phyloP scores from a whole-genome alignment of 2,113 vertebrate species.

The Pelodiscus sinensis region DNA sequence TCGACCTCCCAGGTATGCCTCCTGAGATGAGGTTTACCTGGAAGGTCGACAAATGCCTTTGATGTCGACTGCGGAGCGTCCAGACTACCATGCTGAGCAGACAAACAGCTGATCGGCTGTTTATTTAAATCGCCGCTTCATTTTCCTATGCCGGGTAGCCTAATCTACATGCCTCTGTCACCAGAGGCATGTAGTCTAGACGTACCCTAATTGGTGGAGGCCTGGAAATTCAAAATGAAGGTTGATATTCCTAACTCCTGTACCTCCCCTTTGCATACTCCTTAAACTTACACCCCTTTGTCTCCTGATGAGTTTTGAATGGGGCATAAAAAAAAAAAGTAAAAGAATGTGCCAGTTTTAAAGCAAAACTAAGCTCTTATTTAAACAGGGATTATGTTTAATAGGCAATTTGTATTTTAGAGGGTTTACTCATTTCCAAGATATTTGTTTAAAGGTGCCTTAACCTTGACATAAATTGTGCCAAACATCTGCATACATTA shows the following conservation, averaged over 20 bases:
- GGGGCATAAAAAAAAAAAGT: conserved; percentile 66
- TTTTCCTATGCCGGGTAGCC: too few relatives aligned
- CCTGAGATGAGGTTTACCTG: too few relatives aligned
- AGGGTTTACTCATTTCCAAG: conserved; percentile 67
- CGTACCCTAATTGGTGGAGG: not conserved
- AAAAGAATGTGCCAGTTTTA: conserved; percentile 72
- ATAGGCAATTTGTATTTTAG: conserved; percentile 68
- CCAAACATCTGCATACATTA: not conserved
- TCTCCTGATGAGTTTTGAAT: conserved; percentile 54
- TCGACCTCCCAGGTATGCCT: too few relatives aligned
- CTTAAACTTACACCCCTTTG: conserved; percentile 34
- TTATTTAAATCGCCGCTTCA: too few relatives aligned
- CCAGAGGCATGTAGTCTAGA: too few relatives aligned
- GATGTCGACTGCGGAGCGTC: too few relatives aligned
- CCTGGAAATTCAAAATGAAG: conserved; percentile 59
- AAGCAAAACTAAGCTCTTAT: conserved; percentile 58
- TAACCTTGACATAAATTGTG: conserved; percentile 73
- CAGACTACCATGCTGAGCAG: too few relatives aligned
- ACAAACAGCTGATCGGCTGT: too few relatives aligned
- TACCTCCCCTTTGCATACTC: conserved; percentile 27
- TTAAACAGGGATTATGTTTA: conserved; percentile 74
- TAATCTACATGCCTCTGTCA: too few relatives aligned
- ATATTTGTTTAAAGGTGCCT: conserved; percentile 77
- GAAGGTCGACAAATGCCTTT: too few relatives aligned
- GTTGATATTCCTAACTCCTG: conserved; percentile 51